Evolutionary conservation across 1,140 invertebrate genomes (phyloP).

Genomic region (Drosophila baimaii): DNA sequence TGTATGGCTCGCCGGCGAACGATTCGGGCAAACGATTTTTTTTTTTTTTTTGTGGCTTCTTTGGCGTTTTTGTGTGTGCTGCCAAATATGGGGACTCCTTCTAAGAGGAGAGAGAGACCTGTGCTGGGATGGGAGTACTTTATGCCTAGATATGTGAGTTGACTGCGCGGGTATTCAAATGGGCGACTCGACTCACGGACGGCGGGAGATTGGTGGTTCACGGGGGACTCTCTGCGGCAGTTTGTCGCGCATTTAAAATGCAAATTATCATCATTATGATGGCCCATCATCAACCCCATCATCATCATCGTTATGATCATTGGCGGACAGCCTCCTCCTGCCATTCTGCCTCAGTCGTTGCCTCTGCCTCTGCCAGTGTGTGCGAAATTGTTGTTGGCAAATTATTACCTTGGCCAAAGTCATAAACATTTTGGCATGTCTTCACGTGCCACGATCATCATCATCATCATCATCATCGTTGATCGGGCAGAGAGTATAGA

Average conservation of each 20-base stretch:
- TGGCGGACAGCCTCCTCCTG: slow-evolving; percentile 49
- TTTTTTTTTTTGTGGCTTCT: slow-evolving; percentile 40
- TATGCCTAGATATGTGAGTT: slow-evolving; percentile 65
- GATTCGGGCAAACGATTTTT: slow-evolving; percentile 36
- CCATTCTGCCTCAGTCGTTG: slow-evolving; percentile 1
- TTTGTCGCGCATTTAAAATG: slow-evolving; percentile 82
- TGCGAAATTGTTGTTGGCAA: slow-evolving; percentile 70
- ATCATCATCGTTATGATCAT: slow-evolving; percentile 43
- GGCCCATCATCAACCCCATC: slow-evolving; percentile 61
- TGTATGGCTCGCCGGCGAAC: slow-evolving; percentile 58
- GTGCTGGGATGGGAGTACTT: slow-evolving; percentile 57
- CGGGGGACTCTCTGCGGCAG: slow-evolving; percentile 50
- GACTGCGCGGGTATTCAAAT: slow-evolving; percentile 66
- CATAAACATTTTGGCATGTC: slow-evolving; percentile 80
- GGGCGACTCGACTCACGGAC: slow-evolving; percentile 33
- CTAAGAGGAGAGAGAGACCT: slow-evolving; percentile 25
- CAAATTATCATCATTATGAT: slow-evolving; percentile 82
- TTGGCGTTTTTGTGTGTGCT: slow-evolving; percentile 19
- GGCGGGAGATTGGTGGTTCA: slow-evolving; percentile 11
- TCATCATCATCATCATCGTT: slow-evolving; percentile 29
- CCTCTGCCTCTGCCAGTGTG: slow-evolving; percentile 1
- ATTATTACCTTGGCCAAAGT: slow-evolving; percentile 76
- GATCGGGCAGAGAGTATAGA: slow-evolving; percentile 5
- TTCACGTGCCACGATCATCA: slow-evolving; percentile 73
- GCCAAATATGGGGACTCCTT: slow-evolving; percentile 74